Evolutionary conservation across 2,888 invertebrate genomes (phyloP).

Genomic region (Hypolimnas misippus): DNA sequence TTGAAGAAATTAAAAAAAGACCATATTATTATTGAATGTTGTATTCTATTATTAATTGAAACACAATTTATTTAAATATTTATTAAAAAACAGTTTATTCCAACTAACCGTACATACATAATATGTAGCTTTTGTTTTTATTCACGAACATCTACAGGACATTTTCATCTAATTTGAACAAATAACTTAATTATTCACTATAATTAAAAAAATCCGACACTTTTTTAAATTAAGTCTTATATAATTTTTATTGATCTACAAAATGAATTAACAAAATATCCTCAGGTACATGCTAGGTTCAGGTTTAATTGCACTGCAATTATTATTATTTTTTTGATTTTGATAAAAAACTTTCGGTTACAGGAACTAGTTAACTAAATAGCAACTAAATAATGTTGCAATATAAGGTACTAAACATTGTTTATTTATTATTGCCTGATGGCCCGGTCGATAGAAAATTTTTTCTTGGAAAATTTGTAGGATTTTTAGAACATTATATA

Average conservation of each 20-base stretch:
- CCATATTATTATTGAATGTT: not conserved
- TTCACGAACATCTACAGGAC: not conserved
- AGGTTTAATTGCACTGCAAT: too few relatives aligned
- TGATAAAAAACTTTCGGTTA: too few relatives aligned
- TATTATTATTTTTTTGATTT: too few relatives aligned
- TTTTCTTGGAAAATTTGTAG: too few relatives aligned
- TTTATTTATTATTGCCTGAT: too few relatives aligned
- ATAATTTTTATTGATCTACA: not conserved
- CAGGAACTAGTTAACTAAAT: too few relatives aligned
- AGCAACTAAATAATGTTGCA: too few relatives aligned
- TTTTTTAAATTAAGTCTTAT: not conserved
- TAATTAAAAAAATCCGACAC: not conserved
- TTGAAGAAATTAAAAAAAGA: not conserved
- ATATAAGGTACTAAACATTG: too few relatives aligned
- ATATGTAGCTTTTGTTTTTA: not conserved
- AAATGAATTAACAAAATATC: not conserved
- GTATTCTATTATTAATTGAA: slow-evolving; percentile 22
- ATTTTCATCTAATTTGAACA: not conserved
- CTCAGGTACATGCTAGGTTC: too few relatives aligned
- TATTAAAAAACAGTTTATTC: slow-evolving; percentile 1
- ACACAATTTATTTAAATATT: slow-evolving; percentile 16
- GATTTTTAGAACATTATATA: too few relatives aligned
- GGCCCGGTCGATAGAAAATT: too few relatives aligned
- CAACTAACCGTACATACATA: not conserved
- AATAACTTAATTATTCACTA: not conserved